Base-by-base conservation (phyloP, 2,797 vertebrate species). In the Betta splendens region DNA sequence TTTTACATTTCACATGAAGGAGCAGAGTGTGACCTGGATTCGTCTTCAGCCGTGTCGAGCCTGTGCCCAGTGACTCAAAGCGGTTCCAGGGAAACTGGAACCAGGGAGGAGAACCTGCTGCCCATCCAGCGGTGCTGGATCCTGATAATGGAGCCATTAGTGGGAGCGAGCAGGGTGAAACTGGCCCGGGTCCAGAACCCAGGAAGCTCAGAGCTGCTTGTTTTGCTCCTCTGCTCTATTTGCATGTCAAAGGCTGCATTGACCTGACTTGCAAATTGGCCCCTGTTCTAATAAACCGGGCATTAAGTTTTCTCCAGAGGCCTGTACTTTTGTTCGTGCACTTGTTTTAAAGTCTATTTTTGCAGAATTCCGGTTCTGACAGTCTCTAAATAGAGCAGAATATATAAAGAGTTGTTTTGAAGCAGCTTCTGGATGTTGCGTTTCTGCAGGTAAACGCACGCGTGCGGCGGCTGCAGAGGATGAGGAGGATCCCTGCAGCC, bases 221-320 rank as follows among this genome's bases (percentile, higher is more conserved):
- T 58, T 64, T 70, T 64, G 51, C 35, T 35, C 17, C 32, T 33
- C 2, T 47, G 1, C 36, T 9, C 16, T 3, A 77, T 88, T 86
- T 85, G 75, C 85, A 85, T 87, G 63, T 69, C 51, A 81, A 80
- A 71, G 31, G 69, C 2, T 40, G 57, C 62, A 72, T 55, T 47
- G 8, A 55, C 29, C 38, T 23, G 58, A 75, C 59, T 76, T 75
- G 62, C 62, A 80, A 72, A 69, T 76, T 17, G 10, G 11, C 9
- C 31, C 33, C 71, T 71, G 31, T 13, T 16, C 11, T 20, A 36
- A 57, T 37, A 31, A 29, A 51, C 45, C 23, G 45, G 40, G 32
- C 49, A 56, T 62, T 9, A 66, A 33, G 33, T 54, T 68, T 72
- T 13, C 25, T 51, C 29, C 7, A 6, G 32, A 66, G 58, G 36